Evolutionary conservation across 2,888 invertebrate species (phyloP).

Genomic region (Melinaea marsaeus): DNA sequence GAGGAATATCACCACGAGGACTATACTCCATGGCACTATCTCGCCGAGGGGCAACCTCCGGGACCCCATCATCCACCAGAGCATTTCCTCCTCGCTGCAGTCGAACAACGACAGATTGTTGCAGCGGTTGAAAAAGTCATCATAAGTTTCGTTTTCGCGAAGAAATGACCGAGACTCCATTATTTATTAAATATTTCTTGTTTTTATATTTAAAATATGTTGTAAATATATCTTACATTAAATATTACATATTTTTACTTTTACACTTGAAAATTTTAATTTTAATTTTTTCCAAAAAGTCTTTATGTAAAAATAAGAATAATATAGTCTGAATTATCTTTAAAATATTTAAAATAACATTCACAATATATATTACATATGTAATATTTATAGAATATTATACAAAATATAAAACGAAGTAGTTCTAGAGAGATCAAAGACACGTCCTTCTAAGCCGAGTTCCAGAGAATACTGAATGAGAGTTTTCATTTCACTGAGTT

Average conservation of each 20-base stretch:
- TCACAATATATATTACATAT: too few relatives aligned
- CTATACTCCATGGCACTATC: slow-evolving; percentile 80
- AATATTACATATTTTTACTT: too few relatives aligned
- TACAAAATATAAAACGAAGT: too few relatives aligned
- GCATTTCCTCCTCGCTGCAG: slow-evolving; percentile 79
- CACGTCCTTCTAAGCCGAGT: not conserved
- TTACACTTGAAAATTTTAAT: too few relatives aligned
- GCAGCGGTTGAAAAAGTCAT: slow-evolving; percentile 67
- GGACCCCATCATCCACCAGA: slow-evolving; percentile 79
- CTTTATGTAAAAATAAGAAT: too few relatives aligned
- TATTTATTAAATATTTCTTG: not conserved
- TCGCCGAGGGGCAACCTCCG: slow-evolving; percentile 77
- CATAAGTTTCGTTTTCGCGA: slow-evolving; percentile 60
- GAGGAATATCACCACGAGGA: slow-evolving; percentile 87
- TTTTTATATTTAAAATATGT: too few relatives aligned
- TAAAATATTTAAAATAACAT: too few relatives aligned
- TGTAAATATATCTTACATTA: too few relatives aligned
- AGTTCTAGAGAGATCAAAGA: not conserved
- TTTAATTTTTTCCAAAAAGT: too few relatives aligned
- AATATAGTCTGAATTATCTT: too few relatives aligned
- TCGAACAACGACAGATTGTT: slow-evolving; percentile 73
- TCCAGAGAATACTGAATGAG: not conserved
- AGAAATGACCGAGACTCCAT: slow-evolving; percentile 57
- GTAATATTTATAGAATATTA: too few relatives aligned
- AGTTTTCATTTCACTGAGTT: not conserved